Evolutionary conservation across 2,797 vertebrate genomes (phyloP).

Genomic region (Acanthurus tractus): DNA sequence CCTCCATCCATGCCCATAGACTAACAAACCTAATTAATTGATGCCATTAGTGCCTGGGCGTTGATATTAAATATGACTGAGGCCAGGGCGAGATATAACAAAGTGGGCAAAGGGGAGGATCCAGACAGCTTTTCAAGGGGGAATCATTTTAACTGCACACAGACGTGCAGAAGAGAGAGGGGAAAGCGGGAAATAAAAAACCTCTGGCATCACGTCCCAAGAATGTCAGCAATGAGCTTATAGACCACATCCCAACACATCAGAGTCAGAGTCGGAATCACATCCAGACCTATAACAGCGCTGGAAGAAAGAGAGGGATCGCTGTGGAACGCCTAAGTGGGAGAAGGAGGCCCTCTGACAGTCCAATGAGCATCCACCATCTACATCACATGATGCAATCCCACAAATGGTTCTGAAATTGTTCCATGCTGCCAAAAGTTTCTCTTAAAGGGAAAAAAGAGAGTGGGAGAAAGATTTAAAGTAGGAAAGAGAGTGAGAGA

Average conservation of each 20-base stretch:
- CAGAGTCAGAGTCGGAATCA: conserved; percentile 78
- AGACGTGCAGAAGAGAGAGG: conserved; percentile 67
- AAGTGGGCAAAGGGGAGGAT: conserved; percentile 58
- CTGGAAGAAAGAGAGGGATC: conserved; percentile 68
- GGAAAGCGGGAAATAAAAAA: conserved; percentile 67
- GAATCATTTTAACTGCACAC: conserved; percentile 74
- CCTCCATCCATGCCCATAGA: conserved; percentile 39
- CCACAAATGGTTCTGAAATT: conserved; percentile 79
- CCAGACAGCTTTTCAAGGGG: conserved; percentile 64
- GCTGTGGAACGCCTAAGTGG: conserved; percentile 69
- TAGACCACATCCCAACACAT: conserved; percentile 84
- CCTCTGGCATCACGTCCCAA: conserved; percentile 80
- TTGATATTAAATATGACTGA: conserved; percentile 57
- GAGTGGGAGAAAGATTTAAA: conserved; percentile 41
- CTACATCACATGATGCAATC: conserved; percentile 80
- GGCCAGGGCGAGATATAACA: conserved; percentile 45
- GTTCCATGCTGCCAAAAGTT: conserved; percentile 74
- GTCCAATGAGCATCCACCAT: conserved; percentile 75
- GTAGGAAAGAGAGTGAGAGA: conserved; percentile 27
- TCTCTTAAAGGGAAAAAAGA: conserved; percentile 57
- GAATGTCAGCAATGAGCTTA: conserved; percentile 85
- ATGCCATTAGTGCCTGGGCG: conserved; percentile 42
- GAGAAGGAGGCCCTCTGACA: conserved; percentile 70
- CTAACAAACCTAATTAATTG: conserved; percentile 67
- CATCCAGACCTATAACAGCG: conserved; percentile 81